These are phyloP conservation scores for Clitarchus hookeri DNA, from an alignment of 2,888 invertebrate genomes.

Conservation along the genomic window DNA sequence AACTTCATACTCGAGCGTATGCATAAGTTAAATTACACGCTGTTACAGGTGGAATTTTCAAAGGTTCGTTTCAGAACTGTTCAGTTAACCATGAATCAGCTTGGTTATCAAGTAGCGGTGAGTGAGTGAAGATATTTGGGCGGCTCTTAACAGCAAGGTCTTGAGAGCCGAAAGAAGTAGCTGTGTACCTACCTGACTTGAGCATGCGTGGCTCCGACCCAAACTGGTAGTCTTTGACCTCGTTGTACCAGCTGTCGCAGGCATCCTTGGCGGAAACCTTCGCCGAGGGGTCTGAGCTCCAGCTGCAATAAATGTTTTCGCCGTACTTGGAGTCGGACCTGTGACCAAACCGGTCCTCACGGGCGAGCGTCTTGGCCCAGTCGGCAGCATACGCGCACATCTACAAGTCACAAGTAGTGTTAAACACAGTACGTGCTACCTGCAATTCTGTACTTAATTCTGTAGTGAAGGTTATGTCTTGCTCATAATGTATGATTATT, in stretches of 20 bases:
- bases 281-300: slow-evolving; percentile 68
- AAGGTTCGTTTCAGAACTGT: neutral
- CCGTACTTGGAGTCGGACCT: slow-evolving; percentile 65
- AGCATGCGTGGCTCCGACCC: slow-evolving; percentile 64
- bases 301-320: slow-evolving; percentile 64
- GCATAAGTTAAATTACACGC: neutral
- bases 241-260: slow-evolving; percentile 77
- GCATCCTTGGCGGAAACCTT: slow-evolving; percentile 70
- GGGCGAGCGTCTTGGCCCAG: slow-evolving; percentile 72
- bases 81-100: too few relatives aligned
- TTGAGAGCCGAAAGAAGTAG: neutral
- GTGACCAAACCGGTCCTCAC: slow-evolving; percentile 67
- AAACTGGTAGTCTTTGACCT: slow-evolving; percentile 71
- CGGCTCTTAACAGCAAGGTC: too few relatives aligned
- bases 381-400: slow-evolving; percentile 67
- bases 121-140: too few relatives aligned
- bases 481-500: too few relatives aligned
- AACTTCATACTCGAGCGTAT: neutral
- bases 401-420: slow-evolving; percentile 46
- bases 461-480: too few relatives aligned
- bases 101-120: neutral
- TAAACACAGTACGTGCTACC: neutral
- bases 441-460: too few relatives aligned
- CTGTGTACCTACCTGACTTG: slow-evolving; percentile 38
- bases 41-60: neutral